Percentiles rank a stretch among this genome's conserved stretches.
These are phyloP conservation scores for Andrena hattorfiana DNA, from an alignment of 2,888 invertebrate species.

Conservation along the genomic window DNA sequence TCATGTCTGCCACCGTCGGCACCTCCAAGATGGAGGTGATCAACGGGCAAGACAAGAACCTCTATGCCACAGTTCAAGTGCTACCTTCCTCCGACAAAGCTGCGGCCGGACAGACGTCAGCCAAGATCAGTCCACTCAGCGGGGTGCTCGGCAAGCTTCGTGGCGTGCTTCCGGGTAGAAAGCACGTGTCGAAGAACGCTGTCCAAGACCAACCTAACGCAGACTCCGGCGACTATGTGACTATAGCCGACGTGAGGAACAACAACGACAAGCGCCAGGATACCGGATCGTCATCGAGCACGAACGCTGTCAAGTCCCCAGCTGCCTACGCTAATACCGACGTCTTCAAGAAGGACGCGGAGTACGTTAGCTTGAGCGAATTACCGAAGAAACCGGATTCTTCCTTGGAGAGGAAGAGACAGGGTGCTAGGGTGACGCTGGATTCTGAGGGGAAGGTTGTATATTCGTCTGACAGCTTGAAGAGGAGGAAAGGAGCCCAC, in stretches of 20 bases:
- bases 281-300: slow-evolving; percentile 56
- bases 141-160: slow-evolving; percentile 90
- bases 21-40: slow-evolving; percentile 84
- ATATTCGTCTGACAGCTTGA: slow-evolving; percentile 94
- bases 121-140: slow-evolving; percentile 87
- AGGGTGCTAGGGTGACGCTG: slow-evolving; percentile 92
- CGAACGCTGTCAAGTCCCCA: slow-evolving; percentile 64
- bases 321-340: slow-evolving; percentile 88
- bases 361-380: slow-evolving; percentile 93
- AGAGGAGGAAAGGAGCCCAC: slow-evolving; percentile 92
- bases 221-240: slow-evolving; percentile 93
- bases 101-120: slow-evolving; percentile 48
- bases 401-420: slow-evolving; percentile 86
- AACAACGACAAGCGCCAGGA: slow-evolving; percentile 88
- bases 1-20: slow-evolving; percentile 83
- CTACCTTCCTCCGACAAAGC: slow-evolving; percentile 67
- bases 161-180: slow-evolving; percentile 85
- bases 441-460: slow-evolving; percentile 95
- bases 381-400: slow-evolving; percentile 88
- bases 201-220: slow-evolving; percentile 65
- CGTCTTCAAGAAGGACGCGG: slow-evolving; percentile 89
- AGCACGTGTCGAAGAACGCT: slow-evolving; percentile 71
- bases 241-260: slow-evolving; percentile 93
- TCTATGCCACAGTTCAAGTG: slow-evolving; percentile 83
- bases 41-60: slow-evolving; percentile 83